Base-by-base conservation (phyloP, 2,113 vertebrate genomes). In the Neogobius melanostomus region DNA sequence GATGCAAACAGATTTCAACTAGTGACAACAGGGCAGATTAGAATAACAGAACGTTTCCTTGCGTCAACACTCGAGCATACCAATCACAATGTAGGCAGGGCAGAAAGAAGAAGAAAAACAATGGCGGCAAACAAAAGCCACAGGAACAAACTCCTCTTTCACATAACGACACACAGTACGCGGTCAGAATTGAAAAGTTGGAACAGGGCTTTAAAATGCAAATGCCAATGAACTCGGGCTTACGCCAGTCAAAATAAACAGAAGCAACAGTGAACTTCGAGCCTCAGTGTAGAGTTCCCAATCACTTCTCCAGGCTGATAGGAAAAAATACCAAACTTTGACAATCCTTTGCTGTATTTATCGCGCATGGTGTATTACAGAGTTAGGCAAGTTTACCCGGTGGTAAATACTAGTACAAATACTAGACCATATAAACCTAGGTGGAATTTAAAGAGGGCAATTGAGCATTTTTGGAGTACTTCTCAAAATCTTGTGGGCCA, bases 111-210 rank as follows among this genome's bases (percentile, higher is more conserved):
- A 47, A 71, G 68, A 81, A 85, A 44, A 80, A 87, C 85, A 90
- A 88, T 71, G 79, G 17, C 71, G 17, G 61, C 78, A 82, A 84
- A 88, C 82, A 89, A 86, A 81, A 80, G 79, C 51, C 45, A n/a
- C 76, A 59, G 69, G 70, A 84, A 88, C 85, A 86, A 87, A 84
- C 79, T 83, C 61, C 48, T 61, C 69, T 69, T 79, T 88, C 84
- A 87, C 68, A 71, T 64, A 80, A 36, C 74, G 76, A 72, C 69
- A 87, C 11, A 76, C 8, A 66, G 85, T 62, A 78, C 9, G 60
- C 48, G 36, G 46, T 65, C 49, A 82, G 70, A 74, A 83, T 68
- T 12, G 43, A 9, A 75, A 59, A 71, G 21, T 71, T 59, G 36
- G 57, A 54, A 78, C 74, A 65, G 60, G 54, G 64, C 67, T 54